Base-by-base conservation (phyloP, 1,140 invertebrate genomes). In the Physella acuta region DNA sequence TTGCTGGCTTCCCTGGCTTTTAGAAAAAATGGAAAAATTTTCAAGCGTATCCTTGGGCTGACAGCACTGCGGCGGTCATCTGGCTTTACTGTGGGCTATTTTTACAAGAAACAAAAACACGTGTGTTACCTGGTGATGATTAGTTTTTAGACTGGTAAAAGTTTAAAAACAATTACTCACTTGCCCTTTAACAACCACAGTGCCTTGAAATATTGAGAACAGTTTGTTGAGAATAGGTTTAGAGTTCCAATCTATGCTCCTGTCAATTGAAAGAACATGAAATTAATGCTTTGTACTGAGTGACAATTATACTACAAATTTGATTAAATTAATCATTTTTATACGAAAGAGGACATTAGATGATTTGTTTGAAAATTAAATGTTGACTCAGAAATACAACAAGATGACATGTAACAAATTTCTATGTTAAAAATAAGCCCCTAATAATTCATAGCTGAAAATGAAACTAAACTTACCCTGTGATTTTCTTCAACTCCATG, bases 11-110 rank as follows among this genome's bases (percentile, higher is more conserved):
- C 91, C 20, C 90, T 89, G 20, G 93, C 91, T 78, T 90, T 90
- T 68, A 93, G 89, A 55, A 96, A 86, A 86, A 93, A 92, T 68
- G 93, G 91, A 71, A 96, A 89, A 28, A 97, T 81, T 84, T 95
- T 95, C 24, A 95, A 84, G 36, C 93, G 88, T 59, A 95, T 90
- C 73, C 93, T 88, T 0, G 92, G 92, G 80, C 90, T 91, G 2
- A 92, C 92, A 49, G 93, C 90, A 8, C 88, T 87, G 49, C 74
- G 71, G 75, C 89, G 89, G 68, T 89, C 86, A 62, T 92, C 90
- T 8, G 87, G 86, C 76, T 88, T 89, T 2, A 88, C 78, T 31
- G 72, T 56, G 62, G 73, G 64, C 74, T 75, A 30, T n/a, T n/a
- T n/a, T n/a, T n/a, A n/a, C n/a, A n/a, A n/a, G n/a, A 63, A 39